Evolutionary conservation across 2,888 invertebrate genomes (phyloP).

Genomic region (Ceraclea dissimilis): DNA sequence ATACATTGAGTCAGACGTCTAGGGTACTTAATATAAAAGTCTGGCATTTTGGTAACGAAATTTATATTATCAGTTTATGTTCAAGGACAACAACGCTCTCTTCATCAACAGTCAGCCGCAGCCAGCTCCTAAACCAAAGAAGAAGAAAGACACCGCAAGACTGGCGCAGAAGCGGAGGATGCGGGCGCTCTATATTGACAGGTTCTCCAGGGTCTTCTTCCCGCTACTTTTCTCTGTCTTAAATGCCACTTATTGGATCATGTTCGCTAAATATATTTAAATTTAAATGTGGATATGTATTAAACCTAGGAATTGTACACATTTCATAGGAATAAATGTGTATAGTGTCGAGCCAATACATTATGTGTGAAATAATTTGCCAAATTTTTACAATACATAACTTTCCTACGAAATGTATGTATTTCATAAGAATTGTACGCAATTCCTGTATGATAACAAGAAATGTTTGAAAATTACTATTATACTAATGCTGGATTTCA

Average conservation of each 20-base stretch:
- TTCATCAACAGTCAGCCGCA: slow-evolving; percentile 19
- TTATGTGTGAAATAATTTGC: too few relatives aligned
- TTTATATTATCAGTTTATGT: slow-evolving; percentile 12
- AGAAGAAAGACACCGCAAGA: slow-evolving; percentile 30
- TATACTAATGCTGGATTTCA: too few relatives aligned
- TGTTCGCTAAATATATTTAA: slow-evolving; percentile 51
- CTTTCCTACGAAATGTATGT: too few relatives aligned
- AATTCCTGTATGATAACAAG: too few relatives aligned
- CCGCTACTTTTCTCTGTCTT: slow-evolving; percentile 84
- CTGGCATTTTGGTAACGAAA: not conserved
- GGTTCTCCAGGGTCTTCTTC: slow-evolving; percentile 81
- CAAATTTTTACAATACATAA: too few relatives aligned
- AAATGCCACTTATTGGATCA: slow-evolving; percentile 88
- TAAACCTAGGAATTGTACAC: too few relatives aligned
- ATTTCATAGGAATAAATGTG: too few relatives aligned
- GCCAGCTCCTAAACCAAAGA: slow-evolving; percentile 14
- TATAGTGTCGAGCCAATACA: too few relatives aligned
- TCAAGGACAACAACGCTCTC: slow-evolving; percentile 32
- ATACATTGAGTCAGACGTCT: too few relatives aligned
- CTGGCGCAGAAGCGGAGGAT: slow-evolving; percentile 41
- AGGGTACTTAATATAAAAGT: too few relatives aligned
- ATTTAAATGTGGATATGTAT: not conserved
- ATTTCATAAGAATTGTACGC: too few relatives aligned
- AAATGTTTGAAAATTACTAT: too few relatives aligned
- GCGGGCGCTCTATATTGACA: slow-evolving; percentile 73